Evolutionary conservation across 2,113 vertebrate genomes (phyloP).

Genomic region (Greenwoodochromis staneri): DNA sequence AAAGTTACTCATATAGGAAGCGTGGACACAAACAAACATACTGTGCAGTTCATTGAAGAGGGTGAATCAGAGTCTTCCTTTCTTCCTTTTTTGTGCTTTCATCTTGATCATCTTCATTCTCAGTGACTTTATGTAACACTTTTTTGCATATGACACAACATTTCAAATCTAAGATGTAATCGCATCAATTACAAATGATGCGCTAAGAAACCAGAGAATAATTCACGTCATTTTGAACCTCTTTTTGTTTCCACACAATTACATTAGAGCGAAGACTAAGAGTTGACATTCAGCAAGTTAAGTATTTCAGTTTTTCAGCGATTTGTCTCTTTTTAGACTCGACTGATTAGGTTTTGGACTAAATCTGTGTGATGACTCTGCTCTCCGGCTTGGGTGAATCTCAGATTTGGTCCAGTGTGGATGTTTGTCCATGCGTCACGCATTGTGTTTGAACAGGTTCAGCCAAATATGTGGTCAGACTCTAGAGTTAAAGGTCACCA

Average conservation of each 20-base stretch:
- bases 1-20: background rate
- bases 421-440: conserved; percentile 9
- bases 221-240: background rate
- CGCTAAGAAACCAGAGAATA: background rate
- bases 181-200: background rate
- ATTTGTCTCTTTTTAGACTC: background rate
- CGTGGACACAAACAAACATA: background rate
- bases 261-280: background rate
- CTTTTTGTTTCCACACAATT: background rate
- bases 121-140: background rate
- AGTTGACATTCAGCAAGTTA: background rate
- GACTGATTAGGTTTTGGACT: background rate
- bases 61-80: background rate
- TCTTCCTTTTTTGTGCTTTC: background rate
- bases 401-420: background rate
- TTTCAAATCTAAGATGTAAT: background rate
- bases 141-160: background rate
- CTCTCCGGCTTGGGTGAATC: background rate
- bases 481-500: conserved; percentile 15
- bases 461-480: background rate
- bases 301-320: background rate
- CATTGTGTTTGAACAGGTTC: conserved; percentile 32
- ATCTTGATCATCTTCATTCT: background rate
- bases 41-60: background rate
- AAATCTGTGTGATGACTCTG: background rate